Base-by-base conservation (phyloP, 2,113 vertebrate genomes). In the Herpetotheres cachinnans region DNA sequence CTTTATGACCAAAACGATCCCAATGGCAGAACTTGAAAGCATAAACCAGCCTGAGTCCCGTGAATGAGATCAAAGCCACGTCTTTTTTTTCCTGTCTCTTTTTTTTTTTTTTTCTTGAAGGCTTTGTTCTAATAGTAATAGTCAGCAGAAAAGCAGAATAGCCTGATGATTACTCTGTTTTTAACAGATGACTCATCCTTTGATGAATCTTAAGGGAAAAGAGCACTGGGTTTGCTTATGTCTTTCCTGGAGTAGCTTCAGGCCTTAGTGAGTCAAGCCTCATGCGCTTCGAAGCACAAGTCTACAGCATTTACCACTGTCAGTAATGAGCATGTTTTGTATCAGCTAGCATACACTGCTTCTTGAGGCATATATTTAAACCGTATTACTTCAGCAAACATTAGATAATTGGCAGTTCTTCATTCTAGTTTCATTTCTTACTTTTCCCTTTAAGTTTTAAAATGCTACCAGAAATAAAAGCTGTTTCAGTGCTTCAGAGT, bases 161-260 rank as follows among this genome's bases (percentile, higher is more conserved):
- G 84, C 78, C 91, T 93, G 86, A 89, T 95, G 96, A 95, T 95
- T 93, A 85, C 78, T 94, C 56, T 96, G 91, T 77, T 97, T 93
- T 95, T 87, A 97, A 96, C 58, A 93, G 73, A 97, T 97, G 95
- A 97, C 54, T 97, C 91, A 95, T 87, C 62, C 50, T 89, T 91
- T 97, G 84, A 97, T 82, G 70, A 93, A 91, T 89, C 84, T 85
- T 77, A 58, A 96, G 84, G 87, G 93, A 95, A 94, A 91, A 95
- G 89, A 95, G 70, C 77, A 85, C 61, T 93, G 72, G 44, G 65
- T 84, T 97, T 95, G 90, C 94, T 95, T 93, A 72, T 84, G 80
- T 80, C 93, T 93, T 91, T 94, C 86, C 86, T 87, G 69, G 70
- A 97, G 95, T 90, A 94, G 89, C 96, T 93, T 96, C 62, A 91